Conservation (phyloP, 2,113 vertebrate genomes). For the Varanus salvator region DNA sequence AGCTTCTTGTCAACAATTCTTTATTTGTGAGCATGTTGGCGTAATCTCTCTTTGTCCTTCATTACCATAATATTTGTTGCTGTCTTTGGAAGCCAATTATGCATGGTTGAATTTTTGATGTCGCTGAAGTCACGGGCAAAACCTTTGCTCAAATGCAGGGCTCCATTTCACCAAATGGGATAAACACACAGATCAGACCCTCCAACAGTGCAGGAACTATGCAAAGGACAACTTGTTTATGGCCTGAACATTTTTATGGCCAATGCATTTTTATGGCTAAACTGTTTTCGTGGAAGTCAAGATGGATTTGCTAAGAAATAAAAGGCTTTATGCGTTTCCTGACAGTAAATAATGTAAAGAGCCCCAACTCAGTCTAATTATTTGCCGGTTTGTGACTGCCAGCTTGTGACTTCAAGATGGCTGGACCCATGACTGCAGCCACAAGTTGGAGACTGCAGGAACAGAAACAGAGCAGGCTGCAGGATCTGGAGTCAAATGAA, state of each 20-base stretch:
- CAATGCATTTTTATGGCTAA: neutral
- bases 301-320: neutral
- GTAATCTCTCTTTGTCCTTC: neutral
- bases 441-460: neutral
- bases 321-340: neutral
- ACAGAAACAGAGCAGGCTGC: neutral
- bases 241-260: neutral
- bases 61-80: constrained; percentile 3
- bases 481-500: neutral
- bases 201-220: neutral
- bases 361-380: neutral
- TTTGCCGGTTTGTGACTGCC: neutral
- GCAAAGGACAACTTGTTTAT: neutral
- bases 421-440: neutral
- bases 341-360: constrained; percentile 20
- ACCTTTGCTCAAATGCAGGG: neutral
- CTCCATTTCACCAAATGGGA: neutral
- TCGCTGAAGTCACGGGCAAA: neutral
- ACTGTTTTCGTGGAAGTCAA: neutral
- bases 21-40: neutral
- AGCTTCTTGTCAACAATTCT: neutral
- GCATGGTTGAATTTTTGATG: neutral
- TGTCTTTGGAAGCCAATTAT: neutral
- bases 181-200: neutral
- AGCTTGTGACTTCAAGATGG: neutral